Base-by-base conservation (phyloP, 2,888 invertebrate genomes). In the Nezara viridula region DNA sequence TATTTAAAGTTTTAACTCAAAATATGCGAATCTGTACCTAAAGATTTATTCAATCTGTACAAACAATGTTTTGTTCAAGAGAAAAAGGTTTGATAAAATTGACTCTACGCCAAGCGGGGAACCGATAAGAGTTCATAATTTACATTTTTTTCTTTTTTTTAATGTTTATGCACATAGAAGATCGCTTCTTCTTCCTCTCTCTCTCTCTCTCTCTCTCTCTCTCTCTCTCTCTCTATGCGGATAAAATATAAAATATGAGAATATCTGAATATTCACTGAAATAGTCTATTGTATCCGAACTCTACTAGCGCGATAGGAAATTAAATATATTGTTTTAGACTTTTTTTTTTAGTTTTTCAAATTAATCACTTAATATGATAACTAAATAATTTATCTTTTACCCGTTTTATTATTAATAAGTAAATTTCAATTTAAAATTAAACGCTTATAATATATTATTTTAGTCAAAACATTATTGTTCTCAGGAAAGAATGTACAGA, bases 101-200 rank as follows among this genome's bases (percentile, higher is more conserved):
- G 66, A 73, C 37, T 73, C 66, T 6, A 37, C 66, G 66, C 66
- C 66, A 73, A 73, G n/a, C 37, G 5, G 24, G 37, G 37, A 14
- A 37, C 32, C 66, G 66, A 73, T 73, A 73, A 73, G 66, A 73
- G 66, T 73, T 73, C 66, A 73, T 73, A 73, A 73, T 37, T 73
- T 37, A 73, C 66, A 3, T 2, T 14, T 19, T 37, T 32, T 32
- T 60, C 27, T 60, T 60, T n/a, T 55, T 55, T 55, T 55, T n/a
- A 66, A 66, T 16, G 27, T 66, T 66, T 32, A 73, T 73, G 37
- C 2, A 73, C 32, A 37, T 37, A 21, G 32, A 16, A 27, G 60
- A 19, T 73, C 19, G 66, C 19, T 73, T 37, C 4, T 32, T 37
- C 66, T 37, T 19, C 66, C 21, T 2, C 27, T 10, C n/a, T n/a